These are phyloP conservation scores for Poeciliopsis gracilis DNA, from an alignment of 2,797 vertebrate species.

Conservation along the genomic window DNA sequence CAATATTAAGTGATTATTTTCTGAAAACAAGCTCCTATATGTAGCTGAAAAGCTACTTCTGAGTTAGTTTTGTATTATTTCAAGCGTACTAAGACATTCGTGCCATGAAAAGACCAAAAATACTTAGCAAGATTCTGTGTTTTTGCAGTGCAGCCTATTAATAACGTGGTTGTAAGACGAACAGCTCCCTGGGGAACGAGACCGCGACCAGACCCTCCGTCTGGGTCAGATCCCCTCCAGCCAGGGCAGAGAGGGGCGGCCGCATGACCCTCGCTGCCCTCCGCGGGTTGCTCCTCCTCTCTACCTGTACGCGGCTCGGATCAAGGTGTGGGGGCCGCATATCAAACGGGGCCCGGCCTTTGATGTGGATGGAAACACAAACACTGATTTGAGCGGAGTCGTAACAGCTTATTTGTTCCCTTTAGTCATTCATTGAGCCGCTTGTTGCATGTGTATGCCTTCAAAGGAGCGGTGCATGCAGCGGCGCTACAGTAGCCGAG, in stretches of 20 bases:
- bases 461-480: constrained; percentile 80
- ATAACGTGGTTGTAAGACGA: constrained; percentile 59
- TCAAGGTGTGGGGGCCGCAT: constrained; percentile 85
- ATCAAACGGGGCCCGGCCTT: constrained; percentile 83
- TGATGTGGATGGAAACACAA: constrained; percentile 86
- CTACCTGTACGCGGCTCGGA: constrained; percentile 81
- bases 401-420: constrained; percentile 88
- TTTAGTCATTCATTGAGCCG: constrained; percentile 86
- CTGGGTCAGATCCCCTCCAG: constrained; percentile 79
- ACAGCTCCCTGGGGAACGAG: constrained; percentile 75
- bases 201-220: constrained; percentile 72
- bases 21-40: too few relatives aligned
- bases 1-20: too few relatives aligned
- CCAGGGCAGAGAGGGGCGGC: constrained; percentile 67
- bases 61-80: too few relatives aligned
- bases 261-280: constrained; percentile 70
- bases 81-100: too few relatives aligned
- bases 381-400: constrained; percentile 84
- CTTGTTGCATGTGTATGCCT: constrained; percentile 84
- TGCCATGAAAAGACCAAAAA: too few relatives aligned
- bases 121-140: too few relatives aligned
- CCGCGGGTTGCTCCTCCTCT: constrained; percentile 79
- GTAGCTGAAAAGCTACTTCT: too few relatives aligned
- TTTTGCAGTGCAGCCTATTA: constrained; percentile 35
- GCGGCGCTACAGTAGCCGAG: constrained; percentile 80